A percentile compares a stretch with the other conserved stretches of the same genome.
Conservation (phyloP, 1,140 invertebrate genomes). For the Zeugodacus cucurbitae region DNA sequence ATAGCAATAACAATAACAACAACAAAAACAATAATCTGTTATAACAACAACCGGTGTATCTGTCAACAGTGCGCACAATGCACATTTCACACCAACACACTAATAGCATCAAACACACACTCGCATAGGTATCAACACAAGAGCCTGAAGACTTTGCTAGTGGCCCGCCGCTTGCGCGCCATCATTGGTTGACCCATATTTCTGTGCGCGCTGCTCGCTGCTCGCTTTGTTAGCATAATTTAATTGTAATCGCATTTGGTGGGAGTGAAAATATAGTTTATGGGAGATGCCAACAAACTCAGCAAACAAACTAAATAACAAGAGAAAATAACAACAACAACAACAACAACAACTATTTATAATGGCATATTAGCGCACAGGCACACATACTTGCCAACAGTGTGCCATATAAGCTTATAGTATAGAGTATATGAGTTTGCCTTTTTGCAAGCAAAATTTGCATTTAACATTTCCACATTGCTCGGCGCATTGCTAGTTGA, state of each 20-base stretch:
- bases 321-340: background rate
- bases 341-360: background rate
- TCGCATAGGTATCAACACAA: background rate
- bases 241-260: slow-evolving; percentile 37
- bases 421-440: background rate
- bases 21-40: background rate
- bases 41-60: slow-evolving; percentile 19
- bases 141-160: background rate
- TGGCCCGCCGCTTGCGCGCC: background rate
- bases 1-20: background rate
- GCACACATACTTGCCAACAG: background rate
- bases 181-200: slow-evolving; percentile 27
- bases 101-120: background rate
- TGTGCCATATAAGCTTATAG: background rate
- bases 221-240: slow-evolving; percentile 37
- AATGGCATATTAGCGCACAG: background rate
- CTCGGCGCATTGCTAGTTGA: background rate
- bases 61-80: slow-evolving; percentile 16
- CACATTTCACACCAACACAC: slow-evolving; percentile 10
- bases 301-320: background rate
- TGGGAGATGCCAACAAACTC: slow-evolving; percentile 32
- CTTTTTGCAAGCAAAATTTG: slow-evolving; percentile 24
- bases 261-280: slow-evolving; percentile 38
- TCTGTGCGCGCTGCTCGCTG: background rate
- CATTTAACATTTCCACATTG: background rate